These are phyloP conservation scores for Orchestes rusci DNA, from an alignment of 2,888 invertebrate genomes.

Conservation along the genomic window DNA sequence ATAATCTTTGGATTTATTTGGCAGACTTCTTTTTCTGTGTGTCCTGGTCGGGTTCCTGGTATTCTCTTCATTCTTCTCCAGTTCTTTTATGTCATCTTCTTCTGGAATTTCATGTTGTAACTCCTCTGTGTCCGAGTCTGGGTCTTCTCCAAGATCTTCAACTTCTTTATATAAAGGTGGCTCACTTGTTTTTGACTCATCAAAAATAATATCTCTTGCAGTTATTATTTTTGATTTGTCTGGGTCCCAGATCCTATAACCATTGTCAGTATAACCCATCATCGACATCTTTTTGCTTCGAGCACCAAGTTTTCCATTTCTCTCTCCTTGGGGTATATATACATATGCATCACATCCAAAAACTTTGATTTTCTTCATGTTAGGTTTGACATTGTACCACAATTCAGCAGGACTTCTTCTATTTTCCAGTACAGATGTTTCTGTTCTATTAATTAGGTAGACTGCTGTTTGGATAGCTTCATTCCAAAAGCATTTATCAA, in stretches of 20 bases:
- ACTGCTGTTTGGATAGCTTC: no score
- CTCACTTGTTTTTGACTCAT: conserved; percentile 3
- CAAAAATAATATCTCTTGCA: conserved; percentile 9
- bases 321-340: not conserved
- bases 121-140: no score
- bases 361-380: conserved; percentile 6
- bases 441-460: not conserved
- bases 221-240: conserved; percentile 4
- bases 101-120: not conserved
- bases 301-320: conserved; percentile 1
- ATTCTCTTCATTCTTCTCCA: not conserved
- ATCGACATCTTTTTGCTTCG: conserved; percentile 4
- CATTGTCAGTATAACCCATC: conserved; percentile 1
- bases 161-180: no score
- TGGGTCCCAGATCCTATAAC: conserved; percentile 2
- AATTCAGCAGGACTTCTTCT: conserved; percentile 6
- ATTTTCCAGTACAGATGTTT: not conserved
- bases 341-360: conserved; percentile 8
- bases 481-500: conserved; percentile 29
- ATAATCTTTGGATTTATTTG: conserved; percentile 16
- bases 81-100: not conserved
- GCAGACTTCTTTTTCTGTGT: conserved; percentile 5
- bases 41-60: no score
- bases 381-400: conserved; percentile 6
- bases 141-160: no score